These are phyloP conservation scores for Xiphophorus maculatus DNA, from an alignment of 2,113 vertebrate species.

Conservation along the genomic window DNA sequence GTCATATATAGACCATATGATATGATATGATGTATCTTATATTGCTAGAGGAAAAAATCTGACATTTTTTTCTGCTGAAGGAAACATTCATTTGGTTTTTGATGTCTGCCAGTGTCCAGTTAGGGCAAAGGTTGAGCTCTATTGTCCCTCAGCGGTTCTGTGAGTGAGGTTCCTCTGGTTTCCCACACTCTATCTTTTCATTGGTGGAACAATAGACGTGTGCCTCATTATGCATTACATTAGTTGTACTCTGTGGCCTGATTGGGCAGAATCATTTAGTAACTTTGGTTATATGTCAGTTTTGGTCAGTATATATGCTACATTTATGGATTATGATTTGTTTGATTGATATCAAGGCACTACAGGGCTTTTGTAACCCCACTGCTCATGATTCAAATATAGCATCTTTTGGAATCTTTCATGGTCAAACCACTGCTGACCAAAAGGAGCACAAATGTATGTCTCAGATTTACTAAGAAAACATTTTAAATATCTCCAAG, in stretches of 20 bases:
- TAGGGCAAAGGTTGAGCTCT: slow-evolving; percentile 30
- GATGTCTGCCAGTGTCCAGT: not conserved
- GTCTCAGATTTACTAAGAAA: not conserved
- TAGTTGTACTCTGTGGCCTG: not conserved
- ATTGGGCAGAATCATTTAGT: not conserved
- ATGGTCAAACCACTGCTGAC: not conserved
- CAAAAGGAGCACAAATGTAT: not conserved
- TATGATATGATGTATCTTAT: no score
- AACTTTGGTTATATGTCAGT: not conserved
- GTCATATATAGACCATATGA: not conserved
- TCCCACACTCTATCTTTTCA: slow-evolving; percentile 58
- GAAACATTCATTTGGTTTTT: not conserved
- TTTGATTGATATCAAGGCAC: not conserved
- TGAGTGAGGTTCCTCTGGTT: slow-evolving; percentile 37
- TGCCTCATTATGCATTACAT: slow-evolving; percentile 41
- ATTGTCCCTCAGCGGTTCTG: slow-evolving; percentile 28
- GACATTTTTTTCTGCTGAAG: not conserved
- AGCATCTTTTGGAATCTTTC: no score
- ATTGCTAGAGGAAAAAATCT: no score
- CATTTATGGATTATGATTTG: not conserved
- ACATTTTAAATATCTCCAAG: not conserved
- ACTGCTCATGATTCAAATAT: not conserved
- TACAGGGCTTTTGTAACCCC: not conserved
- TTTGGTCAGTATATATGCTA: not conserved
- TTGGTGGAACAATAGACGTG: slow-evolving; percentile 49